Evolutionary conservation across 2,888 invertebrate genomes (phyloP).

Genomic region (Sminthurides aquaticus): DNA sequence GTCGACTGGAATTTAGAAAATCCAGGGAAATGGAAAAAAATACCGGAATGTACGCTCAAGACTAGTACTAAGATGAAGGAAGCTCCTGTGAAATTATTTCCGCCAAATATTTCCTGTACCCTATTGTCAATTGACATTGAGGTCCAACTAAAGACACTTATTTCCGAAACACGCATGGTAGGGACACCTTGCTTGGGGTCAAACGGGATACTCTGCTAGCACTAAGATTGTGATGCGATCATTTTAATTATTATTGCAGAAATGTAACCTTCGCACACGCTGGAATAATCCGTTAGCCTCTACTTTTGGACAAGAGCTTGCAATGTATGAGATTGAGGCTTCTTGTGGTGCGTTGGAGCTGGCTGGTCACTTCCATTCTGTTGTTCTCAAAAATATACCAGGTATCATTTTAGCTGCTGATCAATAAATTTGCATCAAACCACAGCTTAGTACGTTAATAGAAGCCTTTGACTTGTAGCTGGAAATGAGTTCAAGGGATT

Average conservation of each 20-base stretch:
- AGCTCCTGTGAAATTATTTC: slow-evolving; percentile 6
- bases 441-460: no score
- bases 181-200: not conserved
- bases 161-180: slow-evolving; percentile 23
- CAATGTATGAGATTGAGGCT: slow-evolving; percentile 27
- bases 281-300: slow-evolving; percentile 26
- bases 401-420: not conserved
- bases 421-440: no score
- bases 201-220: no score
- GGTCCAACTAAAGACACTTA: slow-evolving; percentile 21
- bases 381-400: slow-evolving; percentile 26
- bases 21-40: slow-evolving; percentile 34
- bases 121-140: slow-evolving; percentile 24
- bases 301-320: slow-evolving; percentile 30
- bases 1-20: no score
- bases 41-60: slow-evolving; percentile 17
- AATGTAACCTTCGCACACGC: slow-evolving; percentile 16
- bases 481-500: slow-evolving; percentile 33
- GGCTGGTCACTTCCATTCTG: slow-evolving; percentile 25
- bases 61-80: slow-evolving; percentile 9
- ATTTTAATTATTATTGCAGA: slow-evolving; percentile 10
- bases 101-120: slow-evolving; percentile 10
- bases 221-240: not conserved
- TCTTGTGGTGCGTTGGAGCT: slow-evolving; percentile 19
- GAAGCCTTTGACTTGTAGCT: no score